phyloP scores from a whole-genome alignment of 2,797 vertebrate genomes.

The Jordanella pulchra region DNA sequence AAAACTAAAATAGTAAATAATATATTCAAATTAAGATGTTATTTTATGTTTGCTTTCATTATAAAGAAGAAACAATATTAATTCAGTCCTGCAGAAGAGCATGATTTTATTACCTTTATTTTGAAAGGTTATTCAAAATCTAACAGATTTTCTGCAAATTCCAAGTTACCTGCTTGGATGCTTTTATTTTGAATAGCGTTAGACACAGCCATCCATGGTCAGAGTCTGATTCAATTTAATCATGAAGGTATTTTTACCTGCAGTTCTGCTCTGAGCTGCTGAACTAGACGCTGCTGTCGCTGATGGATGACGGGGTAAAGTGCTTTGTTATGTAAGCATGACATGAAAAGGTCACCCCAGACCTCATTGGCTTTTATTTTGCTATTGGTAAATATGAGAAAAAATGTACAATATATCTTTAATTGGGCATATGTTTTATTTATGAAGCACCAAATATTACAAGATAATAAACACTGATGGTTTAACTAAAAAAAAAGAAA shows the following conservation, averaged over 20 bases:
- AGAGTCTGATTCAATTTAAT: background rate
- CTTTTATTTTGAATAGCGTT: constrained; percentile 16
- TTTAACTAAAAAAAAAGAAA: too few relatives aligned
- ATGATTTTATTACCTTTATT: too few relatives aligned
- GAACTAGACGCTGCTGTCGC: background rate
- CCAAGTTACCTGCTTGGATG: background rate
- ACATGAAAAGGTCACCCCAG: background rate
- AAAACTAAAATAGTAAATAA: too few relatives aligned
- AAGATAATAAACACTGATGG: too few relatives aligned
- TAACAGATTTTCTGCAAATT: background rate
- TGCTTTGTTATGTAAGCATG: background rate
- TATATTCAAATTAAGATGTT: too few relatives aligned
- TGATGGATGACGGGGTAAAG: constrained; percentile 16
- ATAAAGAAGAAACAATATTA: too few relatives aligned
- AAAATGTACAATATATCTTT: background rate
- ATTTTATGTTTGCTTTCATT: too few relatives aligned
- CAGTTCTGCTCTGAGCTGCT: too few relatives aligned
- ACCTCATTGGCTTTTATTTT: background rate
- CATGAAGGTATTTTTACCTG: background rate
- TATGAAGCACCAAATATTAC: background rate
- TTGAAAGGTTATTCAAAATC: too few relatives aligned
- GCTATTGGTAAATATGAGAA: too few relatives aligned
- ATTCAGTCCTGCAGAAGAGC: too few relatives aligned
- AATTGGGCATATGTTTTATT: constrained; percentile 1
- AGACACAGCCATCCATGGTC: background rate